Percentiles rank a stretch among this genome's conserved stretches.
phyloP scores from a whole-genome alignment of 2,113 vertebrate species.

The Mungos mungo region DNA sequence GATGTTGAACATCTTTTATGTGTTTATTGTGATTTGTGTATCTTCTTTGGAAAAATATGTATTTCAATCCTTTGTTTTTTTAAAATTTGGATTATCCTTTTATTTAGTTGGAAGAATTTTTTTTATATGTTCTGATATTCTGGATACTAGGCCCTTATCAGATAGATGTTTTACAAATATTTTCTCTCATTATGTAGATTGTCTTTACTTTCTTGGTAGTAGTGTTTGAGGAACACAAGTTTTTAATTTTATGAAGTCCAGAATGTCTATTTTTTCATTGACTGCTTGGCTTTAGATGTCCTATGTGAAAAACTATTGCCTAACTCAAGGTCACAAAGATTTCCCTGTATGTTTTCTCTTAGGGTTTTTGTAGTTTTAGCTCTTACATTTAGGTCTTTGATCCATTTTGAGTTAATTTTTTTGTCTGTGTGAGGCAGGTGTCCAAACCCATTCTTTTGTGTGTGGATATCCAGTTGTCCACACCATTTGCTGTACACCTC shows the following conservation, averaged over 20 bases:
- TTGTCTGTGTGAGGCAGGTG: not conserved
- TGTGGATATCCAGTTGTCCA: not conserved
- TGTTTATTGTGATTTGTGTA: not conserved
- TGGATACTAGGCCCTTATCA: not conserved
- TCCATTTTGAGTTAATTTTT: slow-evolving; percentile 23
- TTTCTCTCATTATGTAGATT: not conserved
- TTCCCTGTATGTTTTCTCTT: not conserved
- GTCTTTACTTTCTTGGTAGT: not conserved
- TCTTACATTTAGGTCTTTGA: not conserved
- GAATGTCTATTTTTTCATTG: not conserved
- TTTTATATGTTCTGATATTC: not conserved
- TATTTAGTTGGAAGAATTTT: not conserved
- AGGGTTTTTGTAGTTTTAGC: not conserved
- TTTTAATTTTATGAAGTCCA: slow-evolving; percentile 10
- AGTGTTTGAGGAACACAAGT: not conserved
- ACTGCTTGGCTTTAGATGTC: not conserved
- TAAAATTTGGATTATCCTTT: not conserved
- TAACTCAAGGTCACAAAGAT: not conserved
- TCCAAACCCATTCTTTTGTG: not conserved
- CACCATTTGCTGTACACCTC: not conserved
- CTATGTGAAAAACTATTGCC: not conserved
- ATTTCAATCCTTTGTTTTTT: slow-evolving; percentile 15
- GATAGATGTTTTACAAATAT: not conserved
- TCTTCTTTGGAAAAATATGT: slow-evolving; percentile 7
- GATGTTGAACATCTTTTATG: not conserved